These are phyloP conservation scores for Astyanax mexicanus DNA, from an alignment of 2,797 vertebrate genomes.

Conservation along the genomic window DNA sequence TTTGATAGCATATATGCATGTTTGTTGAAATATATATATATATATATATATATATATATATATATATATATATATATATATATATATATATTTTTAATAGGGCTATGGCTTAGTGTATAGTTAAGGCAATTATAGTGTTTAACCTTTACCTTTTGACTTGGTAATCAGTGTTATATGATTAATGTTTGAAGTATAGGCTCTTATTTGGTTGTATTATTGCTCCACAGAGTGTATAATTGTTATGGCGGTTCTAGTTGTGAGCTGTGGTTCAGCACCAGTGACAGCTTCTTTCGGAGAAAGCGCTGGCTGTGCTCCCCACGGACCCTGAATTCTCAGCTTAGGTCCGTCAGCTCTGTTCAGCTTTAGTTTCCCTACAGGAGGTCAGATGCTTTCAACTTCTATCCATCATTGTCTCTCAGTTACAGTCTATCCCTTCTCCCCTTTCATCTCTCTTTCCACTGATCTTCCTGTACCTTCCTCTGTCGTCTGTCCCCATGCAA, in stretches of 20 bases:
- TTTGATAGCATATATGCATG: background rate
- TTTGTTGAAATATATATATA: background rate
- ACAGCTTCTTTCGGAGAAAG: background rate
- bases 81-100: too few relatives aligned
- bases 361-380: constrained; percentile 28
- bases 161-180: background rate
- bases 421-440: background rate
- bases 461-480: background rate
- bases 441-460: constrained; percentile 10
- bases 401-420: background rate
- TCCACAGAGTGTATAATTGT: background rate
- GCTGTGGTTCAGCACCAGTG: background rate
- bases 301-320: constrained; percentile 3
- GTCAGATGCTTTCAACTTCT: constrained; percentile 17
- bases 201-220: constrained; percentile 5
- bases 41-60: too few relatives aligned
- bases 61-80: background rate
- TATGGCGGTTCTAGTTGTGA: background rate
- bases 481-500: background rate
- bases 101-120: too few relatives aligned
- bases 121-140: background rate
- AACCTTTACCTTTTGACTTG: background rate
- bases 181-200: background rate
- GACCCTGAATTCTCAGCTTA: constrained; percentile 27
- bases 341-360: constrained; percentile 15